Evolutionary conservation across 1,140 invertebrate genomes (phyloP), one percentile per base, ranked within the genome.

Genomic region (Drosophila sturtevanti): DNA sequence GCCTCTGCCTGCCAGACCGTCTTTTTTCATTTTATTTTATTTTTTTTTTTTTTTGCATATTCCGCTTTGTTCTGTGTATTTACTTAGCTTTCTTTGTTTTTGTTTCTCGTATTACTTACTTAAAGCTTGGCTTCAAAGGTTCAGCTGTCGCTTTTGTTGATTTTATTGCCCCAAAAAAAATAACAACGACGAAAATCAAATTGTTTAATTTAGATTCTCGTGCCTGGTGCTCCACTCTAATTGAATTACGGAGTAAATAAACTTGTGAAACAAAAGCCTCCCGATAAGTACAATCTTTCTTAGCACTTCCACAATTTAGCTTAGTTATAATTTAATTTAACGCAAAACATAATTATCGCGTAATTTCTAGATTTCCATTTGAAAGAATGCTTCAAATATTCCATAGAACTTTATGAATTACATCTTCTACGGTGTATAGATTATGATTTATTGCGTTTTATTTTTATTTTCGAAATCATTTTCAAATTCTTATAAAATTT

Each of bases 51-150:
- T 48, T 48, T 48, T 48, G 41, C 41, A 48, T 48, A 75, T 27
- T 11, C 27, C 48, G 58, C 64, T 75, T 75, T 75, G 72, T 75
- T 75, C 72, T 52, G 18, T 38, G n/a, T 18, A 18, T 51, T 68
- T 63, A 68, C 60, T 71, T 59, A 77, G 85, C 82, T 79, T 87
- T 79, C 82, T 82, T 87, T 82, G 82, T 86, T 82, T 87, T 82
- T 72, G 51, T 61, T 64, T 54, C 60, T 79, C 75, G 71, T 66
- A 79, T 81, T 81, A 77, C 73, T 67, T 79, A 77, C 41, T 77
- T 68, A 56, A 85, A 85, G 73, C 81, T 86, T 69, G 67, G 69
- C 63, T 48, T 48, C 41, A 48, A 48, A 48, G 41, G 41, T 48
- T 81, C 63, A 75, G 75, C 66, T 79, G 64, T 35, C 77, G 78